Percentiles rank a stretch among this genome's conserved stretches.
Conservation (phyloP, 1,140 invertebrate genomes). For the Meloidogyne chitwoodi region DNA sequence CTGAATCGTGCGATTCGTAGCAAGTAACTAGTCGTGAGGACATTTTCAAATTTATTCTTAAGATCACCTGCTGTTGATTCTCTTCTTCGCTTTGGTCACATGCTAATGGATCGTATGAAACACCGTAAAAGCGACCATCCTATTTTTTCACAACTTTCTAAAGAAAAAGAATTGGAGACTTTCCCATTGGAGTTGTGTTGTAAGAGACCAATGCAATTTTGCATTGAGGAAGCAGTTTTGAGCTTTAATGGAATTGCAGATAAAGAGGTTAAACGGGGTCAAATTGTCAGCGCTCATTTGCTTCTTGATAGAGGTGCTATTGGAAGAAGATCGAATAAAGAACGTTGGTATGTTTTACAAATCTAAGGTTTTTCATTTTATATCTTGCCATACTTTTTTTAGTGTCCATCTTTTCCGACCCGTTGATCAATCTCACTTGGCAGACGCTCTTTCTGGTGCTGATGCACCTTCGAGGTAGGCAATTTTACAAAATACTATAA, state of each 20-base stretch:
- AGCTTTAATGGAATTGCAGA: constrained; percentile 3
- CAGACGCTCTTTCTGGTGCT: constrained; percentile 23
- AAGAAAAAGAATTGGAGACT: constrained; percentile 24
- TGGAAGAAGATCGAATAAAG: constrained; percentile 7
- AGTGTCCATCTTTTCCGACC: constrained; percentile 53
- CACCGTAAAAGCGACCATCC: constrained; percentile 29
- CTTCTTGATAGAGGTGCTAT: background rate
- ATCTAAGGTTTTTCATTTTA: too few species aligned
- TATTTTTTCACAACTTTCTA: background rate
- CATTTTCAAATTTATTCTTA: background rate
- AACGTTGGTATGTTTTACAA: constrained; percentile 36
- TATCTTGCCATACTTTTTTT: too few species aligned
- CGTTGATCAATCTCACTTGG: constrained; percentile 36
- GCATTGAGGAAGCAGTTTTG: background rate
- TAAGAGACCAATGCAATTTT: constrained; percentile 21
- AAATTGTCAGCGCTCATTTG: background rate
- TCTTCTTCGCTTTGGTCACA: constrained; percentile 39
- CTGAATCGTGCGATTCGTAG: background rate
- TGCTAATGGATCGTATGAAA: constrained; percentile 44
- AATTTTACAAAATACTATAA: too few species aligned
- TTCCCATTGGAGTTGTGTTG: constrained; percentile 39
- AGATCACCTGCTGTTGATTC: constrained; percentile 54
- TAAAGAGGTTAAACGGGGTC: background rate
- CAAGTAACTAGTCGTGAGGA: background rate
- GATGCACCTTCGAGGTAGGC: constrained; percentile 10